Percentiles rank a stretch among this genome's conserved stretches.
phyloP scores from a whole-genome alignment of 2,797 vertebrate species.

The Hemibagrus guttatus region DNA sequence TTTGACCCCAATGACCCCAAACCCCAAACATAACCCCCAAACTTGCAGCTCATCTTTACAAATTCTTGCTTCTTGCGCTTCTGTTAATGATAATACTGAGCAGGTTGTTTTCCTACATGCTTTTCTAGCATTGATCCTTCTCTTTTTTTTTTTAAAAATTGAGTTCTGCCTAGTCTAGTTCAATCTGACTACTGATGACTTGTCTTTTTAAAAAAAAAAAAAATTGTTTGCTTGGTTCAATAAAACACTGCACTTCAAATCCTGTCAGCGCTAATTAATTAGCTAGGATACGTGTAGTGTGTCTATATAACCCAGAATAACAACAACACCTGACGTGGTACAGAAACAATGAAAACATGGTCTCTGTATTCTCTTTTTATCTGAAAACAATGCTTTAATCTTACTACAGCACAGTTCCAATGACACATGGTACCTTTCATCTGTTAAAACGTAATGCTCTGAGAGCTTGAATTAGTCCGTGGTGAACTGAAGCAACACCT shows the following conservation, averaged over 20 bases:
- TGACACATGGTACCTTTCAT: neutral
- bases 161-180: neutral
- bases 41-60: neutral
- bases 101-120: neutral
- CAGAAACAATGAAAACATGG: neutral
- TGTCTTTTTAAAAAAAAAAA: neutral
- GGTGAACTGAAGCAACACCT: neutral
- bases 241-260: neutral
- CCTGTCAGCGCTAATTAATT: neutral
- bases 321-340: neutral
- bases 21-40: too few relatives aligned
- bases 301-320: neutral
- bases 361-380: neutral
- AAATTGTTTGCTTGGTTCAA: neutral
- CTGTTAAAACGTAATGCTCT: neutral
- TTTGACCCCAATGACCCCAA: too few relatives aligned
- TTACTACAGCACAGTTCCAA: neutral
- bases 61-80: neutral
- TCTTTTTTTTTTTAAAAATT: neutral
- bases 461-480: neutral
- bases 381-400: neutral
- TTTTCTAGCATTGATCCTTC: neutral
- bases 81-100: constrained; percentile 6
- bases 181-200: neutral
- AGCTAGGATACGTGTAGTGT: neutral